Evolutionary conservation across 2,888 invertebrate genomes (phyloP).

Genomic region (Cheilosia pagana): DNA sequence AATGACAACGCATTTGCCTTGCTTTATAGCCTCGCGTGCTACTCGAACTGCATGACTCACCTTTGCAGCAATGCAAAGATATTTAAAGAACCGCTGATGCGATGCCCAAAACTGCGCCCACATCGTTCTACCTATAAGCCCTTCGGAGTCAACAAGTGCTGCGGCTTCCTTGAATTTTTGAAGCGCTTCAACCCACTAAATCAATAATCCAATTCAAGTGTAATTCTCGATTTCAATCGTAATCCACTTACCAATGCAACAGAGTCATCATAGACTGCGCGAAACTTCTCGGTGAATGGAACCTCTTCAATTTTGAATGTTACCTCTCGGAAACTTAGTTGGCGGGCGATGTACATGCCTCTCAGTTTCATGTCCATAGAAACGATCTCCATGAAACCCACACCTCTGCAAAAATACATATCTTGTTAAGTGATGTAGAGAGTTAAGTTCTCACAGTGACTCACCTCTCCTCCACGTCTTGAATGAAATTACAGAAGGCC

Average conservation of each 20-base stretch:
- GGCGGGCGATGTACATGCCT: conserved; percentile 99
- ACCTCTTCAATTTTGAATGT: conserved; percentile 99
- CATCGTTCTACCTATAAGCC: conserved; percentile 97
- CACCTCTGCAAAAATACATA: conserved; percentile 87
- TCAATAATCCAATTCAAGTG: neutral
- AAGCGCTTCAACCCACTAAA: conserved; percentile 97
- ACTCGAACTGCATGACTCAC: conserved; percentile 91
- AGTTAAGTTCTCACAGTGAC: conserved; percentile 24
- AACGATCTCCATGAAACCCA: conserved; percentile 99
- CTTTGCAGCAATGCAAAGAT: conserved; percentile 99
- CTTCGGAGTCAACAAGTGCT: conserved; percentile 96
- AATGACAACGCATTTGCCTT: conserved; percentile 99
- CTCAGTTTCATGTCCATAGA: conserved; percentile 99
- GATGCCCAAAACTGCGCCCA: conserved; percentile 99
- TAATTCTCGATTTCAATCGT: neutral
- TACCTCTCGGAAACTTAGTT: conserved; percentile 99
- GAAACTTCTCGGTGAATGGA: conserved; percentile 92
- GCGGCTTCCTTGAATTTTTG: conserved; percentile 98
- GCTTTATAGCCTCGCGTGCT: conserved; percentile 94
- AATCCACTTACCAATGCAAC: conserved; percentile 89
- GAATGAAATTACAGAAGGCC: conserved; percentile 97
- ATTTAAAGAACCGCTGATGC: conserved; percentile 99
- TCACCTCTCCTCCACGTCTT: conserved; percentile 97
- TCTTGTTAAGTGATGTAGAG: neutral
- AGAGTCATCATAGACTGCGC: conserved; percentile 95